Evolutionary conservation across 2,888 invertebrate genomes (phyloP).

Genomic region (Phengaris alcon): DNA sequence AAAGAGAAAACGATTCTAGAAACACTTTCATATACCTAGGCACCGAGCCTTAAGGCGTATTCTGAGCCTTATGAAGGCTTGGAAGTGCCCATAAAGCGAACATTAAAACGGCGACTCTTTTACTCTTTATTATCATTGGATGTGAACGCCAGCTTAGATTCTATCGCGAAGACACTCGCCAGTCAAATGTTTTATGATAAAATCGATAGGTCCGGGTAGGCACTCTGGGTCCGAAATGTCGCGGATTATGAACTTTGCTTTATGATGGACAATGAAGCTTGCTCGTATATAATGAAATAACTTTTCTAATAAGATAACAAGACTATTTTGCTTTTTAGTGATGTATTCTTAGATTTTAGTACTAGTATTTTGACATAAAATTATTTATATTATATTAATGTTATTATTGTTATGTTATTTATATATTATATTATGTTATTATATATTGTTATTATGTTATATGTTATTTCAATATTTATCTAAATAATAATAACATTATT

Average conservation of each 20-base stretch:
- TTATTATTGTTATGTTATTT: too few species aligned
- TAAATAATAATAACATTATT: too few species aligned
- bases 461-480: too few species aligned
- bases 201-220: slow-evolving; percentile 71
- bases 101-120: slow-evolving; percentile 78
- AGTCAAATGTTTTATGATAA: slow-evolving; percentile 69
- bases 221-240: slow-evolving; percentile 54
- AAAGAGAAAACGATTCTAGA: slow-evolving; percentile 56
- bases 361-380: background rate
- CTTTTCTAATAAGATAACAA: slow-evolving; percentile 6
- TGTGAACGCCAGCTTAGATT: slow-evolving; percentile 76
- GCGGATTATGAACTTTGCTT: slow-evolving; percentile 67
- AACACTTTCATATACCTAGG: slow-evolving; percentile 64
- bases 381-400: too few species aligned
- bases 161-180: slow-evolving; percentile 65
- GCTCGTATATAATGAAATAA: slow-evolving; percentile 33
- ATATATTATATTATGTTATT: too few species aligned
- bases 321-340: slow-evolving; percentile 7
- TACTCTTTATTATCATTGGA: slow-evolving; percentile 80
- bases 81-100: slow-evolving; percentile 75
- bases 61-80: slow-evolving; percentile 66
- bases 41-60: slow-evolving; percentile 64
- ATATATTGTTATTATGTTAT: too few species aligned
- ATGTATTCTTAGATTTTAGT: slow-evolving; percentile 5
- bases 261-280: slow-evolving; percentile 60